These are phyloP conservation scores for Artibeus jamaicensis DNA, from an alignment of 2,797 vertebrate species.

Conservation along the genomic window DNA sequence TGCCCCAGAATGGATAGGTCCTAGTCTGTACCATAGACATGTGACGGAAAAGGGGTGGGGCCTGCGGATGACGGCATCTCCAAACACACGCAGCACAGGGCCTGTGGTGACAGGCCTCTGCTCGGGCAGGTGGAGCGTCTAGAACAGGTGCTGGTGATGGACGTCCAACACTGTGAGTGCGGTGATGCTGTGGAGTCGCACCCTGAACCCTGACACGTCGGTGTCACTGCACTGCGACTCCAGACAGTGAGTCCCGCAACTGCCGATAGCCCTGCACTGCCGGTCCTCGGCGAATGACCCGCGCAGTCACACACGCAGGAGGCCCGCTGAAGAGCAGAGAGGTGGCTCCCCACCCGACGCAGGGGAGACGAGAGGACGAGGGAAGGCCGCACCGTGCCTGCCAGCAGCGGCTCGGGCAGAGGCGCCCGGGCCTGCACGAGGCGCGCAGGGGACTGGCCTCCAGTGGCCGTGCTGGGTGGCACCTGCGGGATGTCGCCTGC, in stretches of 20 bases:
- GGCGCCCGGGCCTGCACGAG: neutral
- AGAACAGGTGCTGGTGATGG: neutral
- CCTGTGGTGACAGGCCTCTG: neutral
- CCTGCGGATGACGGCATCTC: neutral
- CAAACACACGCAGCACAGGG: neutral
- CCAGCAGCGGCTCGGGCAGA: too few relatives aligned
- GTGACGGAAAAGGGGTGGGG: neutral
- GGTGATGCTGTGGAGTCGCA: neutral
- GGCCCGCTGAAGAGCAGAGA: neutral
- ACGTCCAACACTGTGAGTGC: neutral
- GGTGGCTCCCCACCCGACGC: neutral
- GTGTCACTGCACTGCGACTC: neutral
- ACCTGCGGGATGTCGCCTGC: too few relatives aligned
- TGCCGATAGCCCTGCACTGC: neutral
- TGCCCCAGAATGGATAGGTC: rapidly evolving
- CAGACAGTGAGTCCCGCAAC: neutral
- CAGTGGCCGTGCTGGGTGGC: rapidly evolving
- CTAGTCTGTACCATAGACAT: neutral
- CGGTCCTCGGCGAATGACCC: neutral
- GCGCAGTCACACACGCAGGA: neutral
- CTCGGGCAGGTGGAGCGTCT: neutral
- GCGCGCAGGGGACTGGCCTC: neutral
- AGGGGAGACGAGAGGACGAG: rapidly evolving
- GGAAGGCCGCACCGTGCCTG: neutral
- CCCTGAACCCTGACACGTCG: neutral